Base-by-base conservation (phyloP, 2,797 vertebrate genomes). In the Myotis myotis region DNA sequence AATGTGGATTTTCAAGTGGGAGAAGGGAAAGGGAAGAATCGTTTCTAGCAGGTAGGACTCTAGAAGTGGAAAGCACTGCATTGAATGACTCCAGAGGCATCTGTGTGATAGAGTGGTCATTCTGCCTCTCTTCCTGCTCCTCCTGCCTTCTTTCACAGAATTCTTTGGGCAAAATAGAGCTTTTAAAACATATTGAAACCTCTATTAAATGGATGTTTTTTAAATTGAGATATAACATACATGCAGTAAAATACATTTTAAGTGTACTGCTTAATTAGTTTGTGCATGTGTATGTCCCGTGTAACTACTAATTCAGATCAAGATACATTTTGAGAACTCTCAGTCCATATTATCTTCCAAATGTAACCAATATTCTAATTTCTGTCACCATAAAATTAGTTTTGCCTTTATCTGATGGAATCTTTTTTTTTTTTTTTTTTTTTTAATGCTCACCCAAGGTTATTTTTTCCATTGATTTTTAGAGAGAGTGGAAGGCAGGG, bases 341-440 rank as follows among this genome's bases (percentile, higher is more conserved):
- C 41, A 53, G 28, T 38, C 16, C 78, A 13, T 57, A 2, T 2
- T 74, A 17, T 44, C 79, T 81, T 85, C 51, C 33, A 64, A 1
- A 41, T 36, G 17, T 62, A 44, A 49, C 55, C 19, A 44, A 16
- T 38, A 25, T 72, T 71, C 82, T 86, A 36, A n/a, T 62, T 51
- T 87, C 16, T 47, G 1, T 53, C 23, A 33, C 81, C 13, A 0
- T 41, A n/a, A 80, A 80, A 62, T 70, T 38, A 36, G 47, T 60
- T 82, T 78, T 96, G 80, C 23, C 88, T 71, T 38, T 51, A 23
- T 62, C 78, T 94, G 74, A 66, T 44, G 30, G 44, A 84, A 71
- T 23, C 44, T 84, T 83, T 47, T 47, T 47, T 28, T 60, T n/a
- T n/a, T n/a, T 84, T 83, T 47, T 47, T 47, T 28, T 62, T 62